Evolutionary conservation across 1,140 invertebrate genomes (phyloP).

Genomic region (Neodiprion lecontei): DNA sequence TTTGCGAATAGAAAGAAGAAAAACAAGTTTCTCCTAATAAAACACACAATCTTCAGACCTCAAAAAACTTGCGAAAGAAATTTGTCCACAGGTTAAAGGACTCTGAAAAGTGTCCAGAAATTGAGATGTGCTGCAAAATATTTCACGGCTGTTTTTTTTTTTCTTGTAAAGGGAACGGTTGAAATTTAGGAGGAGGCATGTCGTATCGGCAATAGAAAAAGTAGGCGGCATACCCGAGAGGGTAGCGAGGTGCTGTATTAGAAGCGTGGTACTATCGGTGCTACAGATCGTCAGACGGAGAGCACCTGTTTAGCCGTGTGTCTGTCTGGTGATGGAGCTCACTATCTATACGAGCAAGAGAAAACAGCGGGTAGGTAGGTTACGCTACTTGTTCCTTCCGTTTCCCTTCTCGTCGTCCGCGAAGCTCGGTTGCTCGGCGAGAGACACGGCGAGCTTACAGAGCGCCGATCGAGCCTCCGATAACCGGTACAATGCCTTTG

Average conservation of each 20-base stretch:
- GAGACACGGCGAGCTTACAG: conserved; percentile 37
- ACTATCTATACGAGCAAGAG: conserved; percentile 34
- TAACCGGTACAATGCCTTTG: conserved; percentile 51
- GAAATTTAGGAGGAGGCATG: no score
- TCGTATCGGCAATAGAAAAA: not conserved
- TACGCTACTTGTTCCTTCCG: not conserved
- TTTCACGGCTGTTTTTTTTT: no score
- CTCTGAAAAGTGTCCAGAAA: no score
- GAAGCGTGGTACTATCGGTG: not conserved
- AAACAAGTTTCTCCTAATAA: no score
- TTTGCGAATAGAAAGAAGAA: no score
- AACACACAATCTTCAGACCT: no score
- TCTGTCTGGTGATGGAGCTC: conserved; percentile 31
- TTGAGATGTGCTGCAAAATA: no score
- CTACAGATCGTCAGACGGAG: not conserved
- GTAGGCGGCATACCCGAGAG: not conserved
- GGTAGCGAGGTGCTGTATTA: not conserved
- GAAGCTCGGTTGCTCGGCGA: not conserved
- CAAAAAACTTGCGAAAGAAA: no score
- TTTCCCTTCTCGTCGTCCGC: not conserved
- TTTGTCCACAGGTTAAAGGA: no score
- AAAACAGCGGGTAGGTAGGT: conserved; percentile 27
- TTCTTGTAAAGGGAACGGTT: no score
- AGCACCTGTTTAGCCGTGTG: not conserved
- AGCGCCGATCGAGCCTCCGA: conserved; percentile 46